These are phyloP conservation scores for Horisme vitalbata DNA, from an alignment of 2,888 invertebrate genomes.

Conservation along the genomic window DNA sequence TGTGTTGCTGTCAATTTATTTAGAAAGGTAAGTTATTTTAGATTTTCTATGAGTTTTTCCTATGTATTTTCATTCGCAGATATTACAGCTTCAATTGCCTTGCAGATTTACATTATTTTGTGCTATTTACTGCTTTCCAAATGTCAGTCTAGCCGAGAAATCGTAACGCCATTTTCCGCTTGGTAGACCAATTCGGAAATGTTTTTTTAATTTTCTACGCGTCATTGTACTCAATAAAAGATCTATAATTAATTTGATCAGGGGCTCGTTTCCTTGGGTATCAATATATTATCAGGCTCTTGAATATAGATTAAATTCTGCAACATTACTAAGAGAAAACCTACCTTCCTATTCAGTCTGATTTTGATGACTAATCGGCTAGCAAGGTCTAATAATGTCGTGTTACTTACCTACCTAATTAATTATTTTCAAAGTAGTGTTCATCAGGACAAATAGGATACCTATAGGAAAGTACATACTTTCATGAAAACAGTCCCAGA, in stretches of 20 bases:
- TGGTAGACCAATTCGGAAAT: conserved; percentile 58
- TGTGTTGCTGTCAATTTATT: conserved; percentile 73
- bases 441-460: too few relatives aligned
- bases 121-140: conserved; percentile 16
- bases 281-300: not conserved
- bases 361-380: conserved; percentile 66
- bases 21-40: conserved; percentile 72
- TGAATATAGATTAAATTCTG: not conserved
- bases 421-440: too few relatives aligned
- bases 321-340: conserved; percentile 6
- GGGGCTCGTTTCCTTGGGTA: not conserved
- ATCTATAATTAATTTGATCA: conserved; percentile 24
- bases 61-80: conserved; percentile 21
- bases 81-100: conserved; percentile 3
- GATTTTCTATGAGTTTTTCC: conserved; percentile 35
- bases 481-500: too few relatives aligned
- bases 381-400: conserved; percentile 47
- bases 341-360: conserved; percentile 43
- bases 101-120: conserved; percentile 6
- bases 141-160: conserved; percentile 53
- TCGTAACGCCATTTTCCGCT: conserved; percentile 77
- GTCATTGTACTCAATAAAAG: conserved; percentile 33
- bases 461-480: too few relatives aligned
- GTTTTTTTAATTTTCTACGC: conserved; percentile 56
- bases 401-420: too few relatives aligned